Evolutionary conservation across 2,113 vertebrate species (phyloP).

Genomic region (Pteronura brasiliensis): DNA sequence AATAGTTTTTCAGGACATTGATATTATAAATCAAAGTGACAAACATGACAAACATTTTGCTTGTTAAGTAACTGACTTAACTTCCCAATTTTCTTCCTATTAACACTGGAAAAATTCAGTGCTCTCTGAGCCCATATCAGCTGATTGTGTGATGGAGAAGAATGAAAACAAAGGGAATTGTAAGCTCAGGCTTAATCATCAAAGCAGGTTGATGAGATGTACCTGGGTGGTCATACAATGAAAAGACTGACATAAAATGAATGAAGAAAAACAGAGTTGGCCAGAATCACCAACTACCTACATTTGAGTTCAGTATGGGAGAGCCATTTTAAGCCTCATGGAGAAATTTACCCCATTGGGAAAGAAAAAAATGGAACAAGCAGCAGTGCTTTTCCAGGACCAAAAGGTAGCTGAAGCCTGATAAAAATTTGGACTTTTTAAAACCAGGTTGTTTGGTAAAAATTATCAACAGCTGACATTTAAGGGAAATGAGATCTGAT

Average conservation of each 20-base stretch:
- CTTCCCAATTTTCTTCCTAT: not conserved
- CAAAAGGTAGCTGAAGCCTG: not conserved
- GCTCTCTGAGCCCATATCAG: not conserved
- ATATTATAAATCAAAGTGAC: conserved; percentile 10
- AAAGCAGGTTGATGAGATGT: not conserved
- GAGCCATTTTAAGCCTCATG: not conserved
- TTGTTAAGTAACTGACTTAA: not conserved
- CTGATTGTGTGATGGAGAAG: not conserved
- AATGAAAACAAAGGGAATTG: not conserved
- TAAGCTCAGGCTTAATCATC: not conserved
- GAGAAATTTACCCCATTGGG: not conserved
- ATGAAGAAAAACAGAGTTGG: not conserved
- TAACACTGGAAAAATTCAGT: not conserved
- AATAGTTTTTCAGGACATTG: not conserved
- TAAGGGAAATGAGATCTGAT: conserved; percentile 68
- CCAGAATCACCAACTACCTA: not conserved
- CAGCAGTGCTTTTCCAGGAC: not conserved
- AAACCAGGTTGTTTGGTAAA: conserved; percentile 61
- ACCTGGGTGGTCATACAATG: not conserved
- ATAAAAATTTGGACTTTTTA: conserved; percentile 48
- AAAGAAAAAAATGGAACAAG: conserved; percentile 1
- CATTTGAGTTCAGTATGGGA: not conserved
- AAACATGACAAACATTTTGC: not conserved
- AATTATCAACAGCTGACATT: conserved; percentile 65
- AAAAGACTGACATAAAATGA: not conserved